Conservation (phyloP, 2,113 vertebrate species). For the Edolisoma coerulescens region DNA sequence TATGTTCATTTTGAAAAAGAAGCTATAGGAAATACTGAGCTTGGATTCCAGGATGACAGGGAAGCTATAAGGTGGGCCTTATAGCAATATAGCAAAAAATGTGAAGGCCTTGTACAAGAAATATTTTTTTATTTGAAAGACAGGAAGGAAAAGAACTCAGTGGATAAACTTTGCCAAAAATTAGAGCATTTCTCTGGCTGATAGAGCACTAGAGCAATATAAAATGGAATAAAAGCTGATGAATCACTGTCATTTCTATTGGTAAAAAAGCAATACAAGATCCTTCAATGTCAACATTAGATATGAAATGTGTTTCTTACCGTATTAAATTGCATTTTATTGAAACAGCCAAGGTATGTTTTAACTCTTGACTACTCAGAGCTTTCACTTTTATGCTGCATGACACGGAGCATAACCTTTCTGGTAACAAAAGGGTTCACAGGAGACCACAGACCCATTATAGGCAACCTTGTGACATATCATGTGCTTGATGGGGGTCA, state of each 20-base stretch:
- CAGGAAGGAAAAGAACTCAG: conserved; percentile 8
- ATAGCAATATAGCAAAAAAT: conserved; percentile 9
- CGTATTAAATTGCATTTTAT: conserved; percentile 65
- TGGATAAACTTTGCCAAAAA: conserved; percentile 49
- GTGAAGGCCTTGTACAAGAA: not conserved
- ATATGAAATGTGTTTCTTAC: conserved; percentile 55
- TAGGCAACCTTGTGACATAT: not conserved
- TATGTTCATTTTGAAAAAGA: not conserved
- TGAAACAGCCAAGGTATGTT: conserved; percentile 44
- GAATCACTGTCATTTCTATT: conserved; percentile 68
- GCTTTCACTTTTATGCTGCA: not conserved
- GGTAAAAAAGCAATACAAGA: conserved; percentile 62
- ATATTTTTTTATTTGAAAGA: conserved; percentile 28
- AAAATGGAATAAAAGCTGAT: conserved; percentile 63
- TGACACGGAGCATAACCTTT: not conserved
- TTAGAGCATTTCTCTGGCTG: conserved; percentile 45
- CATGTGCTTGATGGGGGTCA: not conserved
- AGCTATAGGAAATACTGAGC: not conserved
- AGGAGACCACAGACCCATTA: not conserved
- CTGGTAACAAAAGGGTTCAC: not conserved
- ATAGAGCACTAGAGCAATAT: conserved; percentile 54
- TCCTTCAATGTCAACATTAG: conserved; percentile 62
- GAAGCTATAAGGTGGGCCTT: not conserved
- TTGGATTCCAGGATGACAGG: not conserved
- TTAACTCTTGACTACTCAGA: conserved; percentile 39